Evolutionary conservation across 2,113 vertebrate genomes (phyloP).

Genomic region (human): GRCh38 chr5:171626501-171627000

Average conservation of each 20-base stretch:
- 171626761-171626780: neutral
- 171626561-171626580: neutral
- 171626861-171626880: neutral
- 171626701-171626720: neutral
- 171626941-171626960: too few species aligned
- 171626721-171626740: neutral
- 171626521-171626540: neutral
- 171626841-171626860: neutral
- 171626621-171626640: too few species aligned
- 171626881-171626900: neutral
- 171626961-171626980: neutral
- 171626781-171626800: neutral
- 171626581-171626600: neutral
- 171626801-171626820: neutral
- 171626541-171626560: accelerated
- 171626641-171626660: neutral
- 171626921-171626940: neutral
- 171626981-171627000: neutral
- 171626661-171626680: neutral
- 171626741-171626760: neutral
- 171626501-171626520: neutral
- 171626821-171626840: neutral
- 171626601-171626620: neutral
- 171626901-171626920: neutral
- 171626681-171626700: neutral